phyloP scores from a whole-genome alignment of 2,888 invertebrate genomes.

The Tipula lateralis region DNA sequence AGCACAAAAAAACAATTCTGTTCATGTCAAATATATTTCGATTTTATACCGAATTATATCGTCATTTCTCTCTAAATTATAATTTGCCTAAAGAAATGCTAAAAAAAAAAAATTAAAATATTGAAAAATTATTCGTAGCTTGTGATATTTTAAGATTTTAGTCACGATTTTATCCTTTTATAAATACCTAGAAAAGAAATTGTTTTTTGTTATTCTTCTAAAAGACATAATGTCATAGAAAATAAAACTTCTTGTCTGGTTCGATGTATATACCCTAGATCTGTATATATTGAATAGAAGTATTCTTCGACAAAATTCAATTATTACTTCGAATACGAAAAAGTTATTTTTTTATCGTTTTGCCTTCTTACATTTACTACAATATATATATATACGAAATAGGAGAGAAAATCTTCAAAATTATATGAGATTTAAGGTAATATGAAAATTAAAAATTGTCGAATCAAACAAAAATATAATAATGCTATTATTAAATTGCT shows the following conservation, averaged over 20 bases:
- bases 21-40: neutral
- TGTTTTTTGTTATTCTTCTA: neutral
- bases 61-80: neutral
- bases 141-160: neutral
- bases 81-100: neutral
- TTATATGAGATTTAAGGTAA: neutral
- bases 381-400: neutral
- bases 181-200: neutral
- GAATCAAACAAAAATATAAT: neutral
- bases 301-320: constrained; percentile 19
- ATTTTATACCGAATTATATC: neutral
- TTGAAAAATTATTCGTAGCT: neutral
- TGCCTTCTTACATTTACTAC: neutral
- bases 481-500: neutral
- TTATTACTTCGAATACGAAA: neutral
- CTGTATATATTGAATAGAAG: constrained; percentile 13
- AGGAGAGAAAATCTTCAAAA: neutral
- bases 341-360: neutral
- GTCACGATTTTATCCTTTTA: neutral
- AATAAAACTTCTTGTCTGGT: constrained; percentile 5
- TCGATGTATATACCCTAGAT: neutral
- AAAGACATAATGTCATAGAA: constrained; percentile 11
- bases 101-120: constrained; percentile 13
- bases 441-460: neutral
- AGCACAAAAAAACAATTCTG: neutral